Conservation (phyloP, 2,888 invertebrate genomes). For the Sussaba pulchella region DNA sequence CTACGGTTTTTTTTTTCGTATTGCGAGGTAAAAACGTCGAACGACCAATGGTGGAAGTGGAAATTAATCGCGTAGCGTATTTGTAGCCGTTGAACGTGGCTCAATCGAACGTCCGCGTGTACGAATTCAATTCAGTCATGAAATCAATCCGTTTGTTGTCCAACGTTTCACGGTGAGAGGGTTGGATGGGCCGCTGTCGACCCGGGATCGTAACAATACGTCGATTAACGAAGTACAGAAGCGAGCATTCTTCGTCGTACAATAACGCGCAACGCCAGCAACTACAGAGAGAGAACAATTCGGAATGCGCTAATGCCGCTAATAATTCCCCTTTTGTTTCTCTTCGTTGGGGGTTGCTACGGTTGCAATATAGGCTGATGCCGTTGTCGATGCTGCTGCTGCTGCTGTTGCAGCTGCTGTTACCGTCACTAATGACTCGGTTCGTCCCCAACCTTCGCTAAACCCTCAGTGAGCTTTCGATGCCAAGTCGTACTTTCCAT, state of each 20-base stretch:
- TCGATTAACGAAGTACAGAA: conserved; percentile 77
- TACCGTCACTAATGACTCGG: conserved; percentile 24
- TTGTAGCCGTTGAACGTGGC: neutral
- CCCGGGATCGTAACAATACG: conserved; percentile 73
- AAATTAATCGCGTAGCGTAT: conserved; percentile 1
- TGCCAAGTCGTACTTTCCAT: conserved; percentile 59
- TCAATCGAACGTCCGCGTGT: conserved; percentile 9
- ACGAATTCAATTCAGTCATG: conserved; percentile 61
- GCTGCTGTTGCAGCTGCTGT: conserved; percentile 34
- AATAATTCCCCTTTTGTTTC: conserved; percentile 78
- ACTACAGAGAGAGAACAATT: conserved; percentile 66
- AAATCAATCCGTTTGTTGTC: conserved; percentile 77
- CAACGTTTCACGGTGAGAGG: conserved; percentile 45
- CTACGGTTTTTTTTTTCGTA: conserved; percentile 11
- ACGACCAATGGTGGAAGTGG: neutral
- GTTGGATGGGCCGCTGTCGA: conserved; percentile 1
- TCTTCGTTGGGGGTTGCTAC: conserved; percentile 47
- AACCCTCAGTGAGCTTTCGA: conserved; percentile 39
- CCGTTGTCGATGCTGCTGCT: conserved; percentile 5
- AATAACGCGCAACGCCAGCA: conserved; percentile 72
- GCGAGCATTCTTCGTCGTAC: conserved; percentile 74
- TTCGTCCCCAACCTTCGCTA: neutral
- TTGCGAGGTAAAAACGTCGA: conserved; percentile 17
- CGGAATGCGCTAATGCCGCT: conserved; percentile 77
- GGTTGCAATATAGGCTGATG: conserved; percentile 11